Conservation (phyloP, 1,140 invertebrate genomes). For the Drosophila jambulina region DNA sequence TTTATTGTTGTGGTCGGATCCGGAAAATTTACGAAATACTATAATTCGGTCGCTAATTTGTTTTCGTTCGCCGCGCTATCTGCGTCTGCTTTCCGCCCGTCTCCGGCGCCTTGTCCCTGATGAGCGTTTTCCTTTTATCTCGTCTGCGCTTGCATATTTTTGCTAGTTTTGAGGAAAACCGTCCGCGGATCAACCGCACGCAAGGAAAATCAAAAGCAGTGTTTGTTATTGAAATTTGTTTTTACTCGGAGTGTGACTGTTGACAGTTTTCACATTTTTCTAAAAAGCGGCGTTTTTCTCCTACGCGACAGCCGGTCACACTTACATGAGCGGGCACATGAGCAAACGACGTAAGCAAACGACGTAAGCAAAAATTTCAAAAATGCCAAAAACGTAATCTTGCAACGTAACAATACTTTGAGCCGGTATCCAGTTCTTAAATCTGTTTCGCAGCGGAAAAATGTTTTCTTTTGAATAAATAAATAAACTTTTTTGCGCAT, state of each 20-base stretch:
- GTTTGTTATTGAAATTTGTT: neutral
- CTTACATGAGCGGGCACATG: neutral
- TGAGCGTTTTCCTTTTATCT: constrained; percentile 24
- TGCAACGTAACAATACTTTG: no score
- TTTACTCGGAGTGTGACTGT: neutral
- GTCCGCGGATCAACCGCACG: constrained; percentile 41
- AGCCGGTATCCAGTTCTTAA: no score
- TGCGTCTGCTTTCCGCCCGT: neutral
- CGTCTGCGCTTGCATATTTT: constrained; percentile 28
- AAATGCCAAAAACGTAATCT: neutral
- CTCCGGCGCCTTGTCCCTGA: constrained; percentile 1
- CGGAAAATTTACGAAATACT: constrained; percentile 26
- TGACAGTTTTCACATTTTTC: neutral
- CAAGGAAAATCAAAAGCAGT: no score
- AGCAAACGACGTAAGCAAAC: neutral
- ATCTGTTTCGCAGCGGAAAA: no score
- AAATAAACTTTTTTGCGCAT: no score
- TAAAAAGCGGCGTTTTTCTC: neutral
- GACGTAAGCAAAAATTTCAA: neutral
- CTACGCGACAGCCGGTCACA: neutral
- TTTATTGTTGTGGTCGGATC: constrained; percentile 21
- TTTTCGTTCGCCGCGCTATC: constrained; percentile 8
- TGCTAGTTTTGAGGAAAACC: constrained; percentile 31
- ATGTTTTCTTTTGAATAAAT: no score
- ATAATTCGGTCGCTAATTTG: constrained; percentile 17